phyloP scores from a whole-genome alignment of 1,140 invertebrate genomes.

The Antheraea pernyi region DNA sequence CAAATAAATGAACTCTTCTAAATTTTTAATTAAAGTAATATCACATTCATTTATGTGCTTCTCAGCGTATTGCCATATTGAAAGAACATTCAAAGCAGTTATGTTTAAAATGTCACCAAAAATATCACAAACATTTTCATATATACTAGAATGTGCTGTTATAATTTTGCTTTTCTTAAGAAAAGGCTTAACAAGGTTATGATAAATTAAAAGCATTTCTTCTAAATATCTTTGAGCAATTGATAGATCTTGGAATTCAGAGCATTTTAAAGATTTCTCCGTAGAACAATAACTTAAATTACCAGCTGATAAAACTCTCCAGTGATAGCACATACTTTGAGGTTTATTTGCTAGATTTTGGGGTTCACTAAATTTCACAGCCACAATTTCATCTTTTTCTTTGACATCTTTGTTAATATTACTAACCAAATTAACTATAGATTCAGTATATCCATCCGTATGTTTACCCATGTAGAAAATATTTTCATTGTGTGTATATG shows the following conservation, averaged over 20 bases:
- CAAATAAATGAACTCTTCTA: slow-evolving; percentile 85
- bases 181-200: slow-evolving; percentile 82
- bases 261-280: slow-evolving; percentile 64
- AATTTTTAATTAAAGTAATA: slow-evolving; percentile 84
- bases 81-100: slow-evolving; percentile 83
- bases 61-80: slow-evolving; percentile 83
- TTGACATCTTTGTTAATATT: slow-evolving; percentile 36
- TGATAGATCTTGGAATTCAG: slow-evolving; percentile 80
- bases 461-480: slow-evolving; percentile 76
- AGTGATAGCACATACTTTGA: slow-evolving; percentile 70
- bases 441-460: slow-evolving; percentile 69
- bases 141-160: slow-evolving; percentile 80
- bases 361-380: slow-evolving; percentile 44
- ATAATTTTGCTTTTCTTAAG: slow-evolving; percentile 80
- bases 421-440: slow-evolving; percentile 68
- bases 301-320: slow-evolving; percentile 69
- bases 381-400: slow-evolving; percentile 38
- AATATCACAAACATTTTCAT: slow-evolving; percentile 83
- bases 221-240: slow-evolving; percentile 85
- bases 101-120: slow-evolving; percentile 86
- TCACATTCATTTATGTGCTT: slow-evolving; percentile 82
- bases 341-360: slow-evolving; percentile 48
- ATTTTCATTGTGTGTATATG: slow-evolving; percentile 84
- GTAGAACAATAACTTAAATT: slow-evolving; percentile 69
- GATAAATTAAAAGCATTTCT: slow-evolving; percentile 83